Conservation (phyloP, 2,113 vertebrate genomes). For the Megaceryle torquata region DNA sequence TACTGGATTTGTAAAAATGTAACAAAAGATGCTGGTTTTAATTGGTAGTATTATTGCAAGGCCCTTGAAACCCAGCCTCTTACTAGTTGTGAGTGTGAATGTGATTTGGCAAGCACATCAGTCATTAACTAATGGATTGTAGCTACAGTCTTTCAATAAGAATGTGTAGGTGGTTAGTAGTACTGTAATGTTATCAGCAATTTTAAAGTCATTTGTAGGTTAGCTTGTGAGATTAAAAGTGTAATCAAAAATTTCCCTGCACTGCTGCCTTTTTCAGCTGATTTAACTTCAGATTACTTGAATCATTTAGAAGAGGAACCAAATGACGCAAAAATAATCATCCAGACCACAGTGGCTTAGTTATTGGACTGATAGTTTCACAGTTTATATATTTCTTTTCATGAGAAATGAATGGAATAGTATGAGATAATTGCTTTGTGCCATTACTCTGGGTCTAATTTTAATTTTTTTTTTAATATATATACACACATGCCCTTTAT, state of each 20-base stretch:
- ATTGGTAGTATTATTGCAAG: neutral
- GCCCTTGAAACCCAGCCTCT: constrained; percentile 10
- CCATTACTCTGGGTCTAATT: neutral
- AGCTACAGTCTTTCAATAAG: constrained; percentile 22
- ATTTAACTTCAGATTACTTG: constrained; percentile 8
- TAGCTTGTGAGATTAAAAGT: constrained; percentile 39
- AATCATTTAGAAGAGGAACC: neutral
- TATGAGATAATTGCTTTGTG: neutral
- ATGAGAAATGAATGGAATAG: neutral
- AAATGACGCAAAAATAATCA: constrained; percentile 5
- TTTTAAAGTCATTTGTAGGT: constrained; percentile 57
- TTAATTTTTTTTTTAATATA: neutral
- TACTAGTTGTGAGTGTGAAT: neutral
- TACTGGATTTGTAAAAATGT: neutral
- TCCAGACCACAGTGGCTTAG: neutral
- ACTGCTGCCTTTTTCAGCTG: constrained; percentile 15
- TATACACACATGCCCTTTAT: neutral
- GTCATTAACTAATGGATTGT: constrained; percentile 46
- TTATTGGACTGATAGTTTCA: neutral
- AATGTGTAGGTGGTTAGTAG: constrained; percentile 7
- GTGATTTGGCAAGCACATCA: neutral
- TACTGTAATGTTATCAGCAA: neutral
- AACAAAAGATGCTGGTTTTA: neutral
- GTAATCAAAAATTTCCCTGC: neutral
- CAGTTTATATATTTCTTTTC: neutral